These are phyloP conservation scores for Argyrosomus regius DNA, from an alignment of 2,797 vertebrate species.

Conservation along the genomic window DNA sequence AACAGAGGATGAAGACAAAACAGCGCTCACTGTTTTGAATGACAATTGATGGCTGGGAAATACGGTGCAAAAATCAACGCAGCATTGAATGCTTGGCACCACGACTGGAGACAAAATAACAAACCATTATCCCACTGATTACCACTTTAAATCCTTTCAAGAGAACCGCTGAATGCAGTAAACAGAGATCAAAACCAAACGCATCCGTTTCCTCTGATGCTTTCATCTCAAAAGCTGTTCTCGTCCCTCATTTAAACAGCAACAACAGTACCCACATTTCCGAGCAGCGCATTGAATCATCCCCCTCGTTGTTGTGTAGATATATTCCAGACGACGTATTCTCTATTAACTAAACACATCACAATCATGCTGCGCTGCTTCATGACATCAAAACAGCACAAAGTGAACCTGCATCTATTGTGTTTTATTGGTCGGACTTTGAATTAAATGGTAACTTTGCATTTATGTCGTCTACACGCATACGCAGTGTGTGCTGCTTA, in stretches of 20 bases:
- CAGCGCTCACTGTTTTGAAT: constrained; percentile 35
- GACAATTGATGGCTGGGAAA: constrained; percentile 42
- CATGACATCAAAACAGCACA: constrained; percentile 41
- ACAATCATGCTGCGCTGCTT: constrained; percentile 9
- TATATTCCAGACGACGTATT: constrained; percentile 36
- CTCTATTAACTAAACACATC: constrained; percentile 48
- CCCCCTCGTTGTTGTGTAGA: constrained; percentile 11
- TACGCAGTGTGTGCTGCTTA: constrained; percentile 46
- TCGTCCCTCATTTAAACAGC: constrained; percentile 45
- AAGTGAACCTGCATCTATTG: constrained; percentile 30
- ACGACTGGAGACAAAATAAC: constrained; percentile 45
- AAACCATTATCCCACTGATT: constrained; percentile 65
- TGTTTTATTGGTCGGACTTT: constrained; percentile 52
- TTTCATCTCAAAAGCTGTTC: constrained; percentile 57
- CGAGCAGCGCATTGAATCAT: constrained; percentile 4
- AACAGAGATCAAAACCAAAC: constrained; percentile 69
- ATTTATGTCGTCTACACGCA: constrained; percentile 52
- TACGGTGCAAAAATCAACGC: constrained; percentile 39
- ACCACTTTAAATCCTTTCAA: constrained; percentile 65
- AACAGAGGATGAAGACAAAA: constrained; percentile 10
- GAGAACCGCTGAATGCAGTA: constrained; percentile 45
- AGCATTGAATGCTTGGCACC: constrained; percentile 22
- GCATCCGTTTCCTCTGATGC: constrained; percentile 52
- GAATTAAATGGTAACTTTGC: constrained; percentile 52
- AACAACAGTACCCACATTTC: constrained; percentile 28